phyloP scores from a whole-genome alignment of 2,888 invertebrate species.

The Carcina quercana region DNA sequence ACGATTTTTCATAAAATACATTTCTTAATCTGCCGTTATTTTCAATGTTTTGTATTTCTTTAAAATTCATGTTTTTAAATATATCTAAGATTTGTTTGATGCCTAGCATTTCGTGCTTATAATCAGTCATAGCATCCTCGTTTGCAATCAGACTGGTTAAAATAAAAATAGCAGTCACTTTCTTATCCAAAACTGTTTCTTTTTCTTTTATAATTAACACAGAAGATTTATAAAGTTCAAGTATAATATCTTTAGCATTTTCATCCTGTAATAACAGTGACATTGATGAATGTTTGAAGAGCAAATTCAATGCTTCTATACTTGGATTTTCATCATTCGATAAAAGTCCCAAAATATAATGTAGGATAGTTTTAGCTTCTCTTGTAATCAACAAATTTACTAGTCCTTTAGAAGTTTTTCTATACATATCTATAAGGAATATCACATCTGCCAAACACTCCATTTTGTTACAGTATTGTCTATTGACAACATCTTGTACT shows the following conservation, averaged over 20 bases:
- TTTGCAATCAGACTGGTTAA: slow-evolving; percentile 30
- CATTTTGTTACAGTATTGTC: slow-evolving; percentile 45
- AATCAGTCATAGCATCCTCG: slow-evolving; percentile 19
- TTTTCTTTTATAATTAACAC: slow-evolving; percentile 34
- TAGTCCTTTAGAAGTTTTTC: slow-evolving; percentile 23
- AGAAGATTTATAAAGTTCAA: slow-evolving; percentile 36
- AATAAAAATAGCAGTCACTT: slow-evolving; percentile 35
- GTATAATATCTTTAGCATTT: slow-evolving; percentile 24
- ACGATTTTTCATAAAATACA: slow-evolving; percentile 45
- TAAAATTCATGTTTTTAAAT: slow-evolving; percentile 23
- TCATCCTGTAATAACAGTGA: slow-evolving; percentile 15
- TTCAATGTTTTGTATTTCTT: slow-evolving; percentile 24
- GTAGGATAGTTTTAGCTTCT: slow-evolving; percentile 31
- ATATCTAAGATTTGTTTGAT: slow-evolving; percentile 28
- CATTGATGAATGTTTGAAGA: slow-evolving; percentile 27
- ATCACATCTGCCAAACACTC: slow-evolving; percentile 38
- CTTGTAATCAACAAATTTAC: slow-evolving; percentile 22
- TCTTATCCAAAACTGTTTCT: slow-evolving; percentile 31
- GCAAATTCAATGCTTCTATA: slow-evolving; percentile 27
- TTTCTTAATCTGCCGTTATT: slow-evolving; percentile 47
- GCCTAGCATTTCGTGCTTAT: slow-evolving; percentile 35
- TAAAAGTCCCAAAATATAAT: slow-evolving; percentile 37
- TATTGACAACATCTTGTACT: slow-evolving; percentile 31
- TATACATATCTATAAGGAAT: slow-evolving; percentile 32
- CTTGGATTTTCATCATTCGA: slow-evolving; percentile 27